These are phyloP conservation scores for Cyclura pinguis DNA, from an alignment of 2,797 vertebrate genomes.

Conservation along the genomic window DNA sequence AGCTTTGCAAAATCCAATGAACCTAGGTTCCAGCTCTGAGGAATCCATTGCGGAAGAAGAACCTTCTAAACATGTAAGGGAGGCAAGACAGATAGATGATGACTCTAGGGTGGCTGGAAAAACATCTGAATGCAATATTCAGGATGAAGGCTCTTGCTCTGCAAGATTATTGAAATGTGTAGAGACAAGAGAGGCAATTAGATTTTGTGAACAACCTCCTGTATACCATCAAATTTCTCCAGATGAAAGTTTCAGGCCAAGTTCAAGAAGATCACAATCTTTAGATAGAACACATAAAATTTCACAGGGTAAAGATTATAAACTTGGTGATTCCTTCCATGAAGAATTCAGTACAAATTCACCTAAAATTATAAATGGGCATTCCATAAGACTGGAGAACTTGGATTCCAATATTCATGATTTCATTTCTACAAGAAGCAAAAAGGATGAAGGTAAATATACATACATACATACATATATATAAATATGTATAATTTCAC, in stretches of 20 bases:
- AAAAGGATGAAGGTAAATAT: conserved; percentile 82
- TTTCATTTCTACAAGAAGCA: conserved; percentile 74
- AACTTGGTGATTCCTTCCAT: conserved; percentile 80
- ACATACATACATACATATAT: too few relatives aligned
- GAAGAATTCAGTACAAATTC: conserved; percentile 75
- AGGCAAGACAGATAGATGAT: not conserved
- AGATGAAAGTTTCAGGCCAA: conserved; percentile 65
- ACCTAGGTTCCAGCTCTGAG: conserved; percentile 87
- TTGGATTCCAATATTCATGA: conserved; percentile 78
- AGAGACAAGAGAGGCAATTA: conserved; percentile 72
- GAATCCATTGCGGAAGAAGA: conserved; percentile 81
- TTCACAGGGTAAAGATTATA: conserved; percentile 78
- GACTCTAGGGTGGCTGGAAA: not conserved
- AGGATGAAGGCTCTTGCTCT: conserved; percentile 72
- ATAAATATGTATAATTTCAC: not conserved
- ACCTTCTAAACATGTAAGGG: conserved; percentile 38
- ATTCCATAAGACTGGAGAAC: conserved; percentile 78
- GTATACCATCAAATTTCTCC: conserved; percentile 72
- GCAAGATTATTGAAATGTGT: conserved; percentile 72
- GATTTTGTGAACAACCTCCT: conserved; percentile 48
- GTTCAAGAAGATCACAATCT: conserved; percentile 84
- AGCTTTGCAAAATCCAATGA: conserved; percentile 89
- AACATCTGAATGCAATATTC: conserved; percentile 27
- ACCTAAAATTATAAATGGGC: conserved; percentile 83
- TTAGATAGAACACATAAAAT: conserved; percentile 83